Conservation (phyloP, 2,888 invertebrate species). For the Nomada goodeniana region DNA sequence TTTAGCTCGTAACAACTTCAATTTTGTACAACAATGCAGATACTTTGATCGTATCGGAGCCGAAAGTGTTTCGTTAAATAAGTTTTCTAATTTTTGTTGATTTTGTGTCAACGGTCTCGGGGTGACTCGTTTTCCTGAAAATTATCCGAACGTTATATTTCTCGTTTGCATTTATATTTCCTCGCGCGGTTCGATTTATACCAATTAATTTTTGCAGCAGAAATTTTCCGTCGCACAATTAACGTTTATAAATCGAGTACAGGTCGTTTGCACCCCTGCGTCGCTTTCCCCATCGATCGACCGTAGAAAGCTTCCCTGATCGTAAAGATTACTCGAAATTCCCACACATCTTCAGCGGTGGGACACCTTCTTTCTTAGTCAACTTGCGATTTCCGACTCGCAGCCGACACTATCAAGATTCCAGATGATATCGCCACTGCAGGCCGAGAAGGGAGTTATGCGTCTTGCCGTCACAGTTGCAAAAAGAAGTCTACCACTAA, state of each 20-base stretch:
- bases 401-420: slow-evolving; percentile 48
- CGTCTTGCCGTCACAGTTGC: neutral
- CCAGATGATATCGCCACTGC: slow-evolving; percentile 53
- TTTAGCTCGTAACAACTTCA: too few species aligned
- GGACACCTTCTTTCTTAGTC: slow-evolving; percentile 26
- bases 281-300: slow-evolving; percentile 41
- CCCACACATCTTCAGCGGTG: slow-evolving; percentile 23
- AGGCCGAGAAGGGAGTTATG: slow-evolving; percentile 38
- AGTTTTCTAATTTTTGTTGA: too few species aligned
- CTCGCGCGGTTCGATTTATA: too few species aligned
- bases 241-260: neutral
- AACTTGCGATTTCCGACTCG: slow-evolving; percentile 53
- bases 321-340: slow-evolving; percentile 52
- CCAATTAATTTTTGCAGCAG: too few species aligned
- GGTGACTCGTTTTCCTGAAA: too few species aligned
- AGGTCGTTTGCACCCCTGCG: neutral
- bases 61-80: too few species aligned
- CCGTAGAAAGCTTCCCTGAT: slow-evolving; percentile 46
- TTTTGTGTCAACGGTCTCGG: too few species aligned
- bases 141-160: too few species aligned
- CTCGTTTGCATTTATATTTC: too few species aligned
- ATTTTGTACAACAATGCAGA: too few species aligned
- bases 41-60: too few species aligned
- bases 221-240: too few species aligned
- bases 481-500: neutral